These are phyloP conservation scores for Anolis sagrei DNA, from an alignment of 2,113 vertebrate genomes.

Conservation along the genomic window DNA sequence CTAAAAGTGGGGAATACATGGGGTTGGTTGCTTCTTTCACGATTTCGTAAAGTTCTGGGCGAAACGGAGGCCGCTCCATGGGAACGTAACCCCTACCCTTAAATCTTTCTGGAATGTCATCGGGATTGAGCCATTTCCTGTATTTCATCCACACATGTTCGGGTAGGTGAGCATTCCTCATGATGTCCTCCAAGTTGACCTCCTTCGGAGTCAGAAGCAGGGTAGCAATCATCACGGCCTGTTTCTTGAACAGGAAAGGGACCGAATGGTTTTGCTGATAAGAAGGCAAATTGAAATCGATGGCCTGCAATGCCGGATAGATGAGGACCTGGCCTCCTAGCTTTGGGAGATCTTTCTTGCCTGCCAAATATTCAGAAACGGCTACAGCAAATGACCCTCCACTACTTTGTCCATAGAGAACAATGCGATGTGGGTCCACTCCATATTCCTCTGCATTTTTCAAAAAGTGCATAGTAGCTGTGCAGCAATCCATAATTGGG, in stretches of 20 bases:
- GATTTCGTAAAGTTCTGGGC: background rate
- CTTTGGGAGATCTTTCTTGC: conserved; percentile 70
- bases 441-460: no score
- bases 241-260: conserved; percentile 74
- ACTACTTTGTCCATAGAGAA: background rate
- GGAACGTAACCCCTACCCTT: conserved; percentile 64
- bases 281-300: conserved; percentile 86
- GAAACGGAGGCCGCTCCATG: conserved; percentile 35
- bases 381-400: conserved; percentile 79
- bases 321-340: conserved; percentile 86
- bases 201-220: no score
- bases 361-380: conserved; percentile 77
- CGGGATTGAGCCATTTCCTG: conserved; percentile 66
- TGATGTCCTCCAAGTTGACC: conserved; percentile 64
- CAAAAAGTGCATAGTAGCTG: conserved; percentile 67
- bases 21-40: background rate
- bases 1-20: conserved; percentile 1
- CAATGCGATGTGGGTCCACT: no score
- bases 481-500: conserved; percentile 73
- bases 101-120: conserved; percentile 79
- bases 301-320: conserved; percentile 80
- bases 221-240: no score
- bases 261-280: conserved; percentile 59
- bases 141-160: conserved; percentile 62
- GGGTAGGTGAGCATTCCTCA: conserved; percentile 78